These are phyloP conservation scores for Falco punctatus DNA, from an alignment of 2,113 vertebrate species.

Conservation along the genomic window DNA sequence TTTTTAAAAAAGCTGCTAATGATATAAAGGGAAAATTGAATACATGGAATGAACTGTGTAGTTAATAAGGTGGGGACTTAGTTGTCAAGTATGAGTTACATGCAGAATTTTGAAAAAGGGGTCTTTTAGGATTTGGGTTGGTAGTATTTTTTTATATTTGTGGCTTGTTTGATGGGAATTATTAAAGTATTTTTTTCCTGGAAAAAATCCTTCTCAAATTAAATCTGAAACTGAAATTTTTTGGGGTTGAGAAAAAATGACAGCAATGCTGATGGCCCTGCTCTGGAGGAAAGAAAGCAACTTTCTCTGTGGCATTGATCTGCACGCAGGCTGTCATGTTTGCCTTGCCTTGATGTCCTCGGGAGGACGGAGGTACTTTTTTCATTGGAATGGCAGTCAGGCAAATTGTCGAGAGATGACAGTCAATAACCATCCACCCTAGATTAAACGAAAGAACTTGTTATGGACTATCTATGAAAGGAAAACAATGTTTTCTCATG, in stretches of 20 bases:
- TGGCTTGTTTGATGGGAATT: not conserved
- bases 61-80: not conserved
- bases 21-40: not conserved
- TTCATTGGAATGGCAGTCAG: constrained; percentile 10
- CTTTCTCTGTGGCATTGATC: constrained; percentile 30
- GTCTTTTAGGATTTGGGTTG: not conserved
- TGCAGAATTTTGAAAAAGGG: not conserved
- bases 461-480: not conserved
- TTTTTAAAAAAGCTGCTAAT: not conserved
- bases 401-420: not conserved
- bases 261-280: not conserved
- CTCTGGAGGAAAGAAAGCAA: constrained; percentile 33
- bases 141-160: not conserved
- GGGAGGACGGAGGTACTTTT: not conserved
- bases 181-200: not conserved
- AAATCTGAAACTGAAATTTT: not conserved
- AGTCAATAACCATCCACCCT: not conserved
- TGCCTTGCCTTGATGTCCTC: constrained; percentile 12
- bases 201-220: not conserved
- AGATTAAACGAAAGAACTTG: constrained; percentile 28
- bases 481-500: not conserved
- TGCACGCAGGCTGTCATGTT: not conserved
- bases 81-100: not conserved
- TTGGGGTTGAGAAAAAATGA: not conserved
- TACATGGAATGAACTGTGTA: not conserved